Evolutionary conservation across 1,140 invertebrate species (phyloP), one percentile per base, ranked within the genome.

Genomic region (Bombus polaris): DNA sequence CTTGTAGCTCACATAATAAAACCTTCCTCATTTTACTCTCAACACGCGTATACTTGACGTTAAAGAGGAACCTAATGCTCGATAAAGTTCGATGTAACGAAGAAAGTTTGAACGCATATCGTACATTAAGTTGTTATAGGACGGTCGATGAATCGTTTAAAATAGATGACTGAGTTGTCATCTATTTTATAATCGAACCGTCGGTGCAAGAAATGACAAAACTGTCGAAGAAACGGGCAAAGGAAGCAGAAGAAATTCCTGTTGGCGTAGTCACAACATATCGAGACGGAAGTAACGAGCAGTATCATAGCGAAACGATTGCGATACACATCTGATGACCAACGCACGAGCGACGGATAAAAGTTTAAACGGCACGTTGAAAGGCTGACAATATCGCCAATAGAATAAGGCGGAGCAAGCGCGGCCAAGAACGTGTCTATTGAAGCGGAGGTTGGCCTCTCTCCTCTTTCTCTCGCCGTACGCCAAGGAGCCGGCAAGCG

Each of bases 401-500:
- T 87, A 89, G 86, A 80, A 84, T 66, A 76, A 87, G 85, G 82
- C 65, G 85, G 81, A 85, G 88, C 70, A 12, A 81, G 39, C 70
- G 35, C 57, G 42, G 77, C 77, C 18, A 74, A 59, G 71, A 85
- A 89, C 87, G 86, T 89, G 83, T 88, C 79, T 87, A 90, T 91
- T 82, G 79, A 83, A 87, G 79, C 79, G 71, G 42, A 85, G 86
- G 44, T 81, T 88, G 73, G 86, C 78, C 78, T 87, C 53, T 87
- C 81, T 87, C 78, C 81, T 86, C 75, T 88, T 80, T 87, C 89
- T 91, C 88, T 76, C 78, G 66, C 84, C 83, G 88, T 88, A 83
- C 87, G 87, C 91, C 91, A 90, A 92, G 88, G 85, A 92, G 84
- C 83, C 85, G 87, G 88, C 92, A 90, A 89, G 86, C 92, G 89